These are phyloP conservation scores for Acanthaster planci DNA, from an alignment of 35 echinoderm and acorn worm genomes.

Conservation along the genomic window DNA sequence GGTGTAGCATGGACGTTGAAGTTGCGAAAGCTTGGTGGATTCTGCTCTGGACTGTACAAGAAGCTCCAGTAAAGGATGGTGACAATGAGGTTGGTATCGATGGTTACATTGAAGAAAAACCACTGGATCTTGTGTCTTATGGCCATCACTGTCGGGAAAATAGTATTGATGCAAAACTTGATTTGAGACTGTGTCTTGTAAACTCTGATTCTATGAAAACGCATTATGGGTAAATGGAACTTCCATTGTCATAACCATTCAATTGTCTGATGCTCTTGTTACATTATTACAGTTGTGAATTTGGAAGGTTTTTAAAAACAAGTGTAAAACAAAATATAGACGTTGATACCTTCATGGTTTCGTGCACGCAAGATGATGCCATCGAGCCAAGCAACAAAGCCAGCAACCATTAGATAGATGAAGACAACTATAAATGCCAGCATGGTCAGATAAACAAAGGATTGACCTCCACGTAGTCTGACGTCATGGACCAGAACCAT, in stretches of 20 bases:
- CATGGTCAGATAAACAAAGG: conserved; percentile 46
- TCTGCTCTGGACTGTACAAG: not conserved
- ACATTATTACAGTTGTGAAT: too few relatives aligned
- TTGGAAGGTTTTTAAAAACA: too few relatives aligned
- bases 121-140: conserved; percentile 41
- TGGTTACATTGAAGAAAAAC: conserved; percentile 45
- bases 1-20: conserved; percentile 36
- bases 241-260: not conserved
- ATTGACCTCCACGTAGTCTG: not conserved
- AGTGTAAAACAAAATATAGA: too few relatives aligned
- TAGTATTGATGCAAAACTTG: not conserved
- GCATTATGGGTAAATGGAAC: not conserved
- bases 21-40: not conserved
- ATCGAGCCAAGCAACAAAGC: not conserved
- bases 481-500: not conserved
- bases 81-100: conserved; percentile 6
- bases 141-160: not conserved
- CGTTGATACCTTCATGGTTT: not conserved
- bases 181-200: not conserved
- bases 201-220: too few relatives aligned
- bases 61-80: conserved; percentile 43
- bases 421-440: conserved; percentile 36
- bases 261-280: not conserved
- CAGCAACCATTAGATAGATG: not conserved
- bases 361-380: not conserved